These are phyloP conservation scores for Chelonoidis abingdonii DNA, from an alignment of 2,113 vertebrate genomes.

Conservation along the genomic window DNA sequence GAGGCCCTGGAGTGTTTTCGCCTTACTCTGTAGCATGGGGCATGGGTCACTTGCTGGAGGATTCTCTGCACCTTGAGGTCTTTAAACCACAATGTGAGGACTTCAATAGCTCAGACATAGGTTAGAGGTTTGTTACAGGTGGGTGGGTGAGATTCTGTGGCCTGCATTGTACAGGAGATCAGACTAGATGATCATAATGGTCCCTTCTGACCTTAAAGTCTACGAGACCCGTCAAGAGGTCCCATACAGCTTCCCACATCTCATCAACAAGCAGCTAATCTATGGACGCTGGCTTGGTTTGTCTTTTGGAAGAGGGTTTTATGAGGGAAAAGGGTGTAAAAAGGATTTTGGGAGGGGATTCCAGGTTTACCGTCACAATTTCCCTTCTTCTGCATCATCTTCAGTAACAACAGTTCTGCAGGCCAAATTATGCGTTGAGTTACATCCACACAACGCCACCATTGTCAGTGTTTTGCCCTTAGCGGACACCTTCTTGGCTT, in stretches of 20 bases:
- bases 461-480: accelerated
- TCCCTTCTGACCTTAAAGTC: too few relatives aligned
- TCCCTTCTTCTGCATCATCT: accelerated
- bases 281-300: not conserved
- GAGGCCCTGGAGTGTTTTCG: too few relatives aligned
- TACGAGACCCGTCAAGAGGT: not conserved
- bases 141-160: too few relatives aligned
- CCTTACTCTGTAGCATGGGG: too few relatives aligned
- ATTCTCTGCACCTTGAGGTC: too few relatives aligned
- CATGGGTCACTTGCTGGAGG: too few relatives aligned
- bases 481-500: not conserved
- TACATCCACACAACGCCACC: accelerated
- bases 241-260: not conserved
- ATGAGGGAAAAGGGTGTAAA: not conserved
- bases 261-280: not conserved
- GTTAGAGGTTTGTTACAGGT: too few relatives aligned
- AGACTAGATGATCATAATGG: too few relatives aligned
- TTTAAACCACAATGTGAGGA: too few relatives aligned
- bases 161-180: too few relatives aligned
- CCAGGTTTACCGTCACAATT: accelerated
- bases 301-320: not conserved
- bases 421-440: not conserved
- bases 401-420: not conserved
- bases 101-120: too few relatives aligned
- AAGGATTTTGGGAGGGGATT: accelerated